A percentile compares a stretch with the other conserved stretches of the same genome.
Evolutionary conservation across 2,888 invertebrate genomes (phyloP).

Genomic region (Arenicola marina): DNA sequence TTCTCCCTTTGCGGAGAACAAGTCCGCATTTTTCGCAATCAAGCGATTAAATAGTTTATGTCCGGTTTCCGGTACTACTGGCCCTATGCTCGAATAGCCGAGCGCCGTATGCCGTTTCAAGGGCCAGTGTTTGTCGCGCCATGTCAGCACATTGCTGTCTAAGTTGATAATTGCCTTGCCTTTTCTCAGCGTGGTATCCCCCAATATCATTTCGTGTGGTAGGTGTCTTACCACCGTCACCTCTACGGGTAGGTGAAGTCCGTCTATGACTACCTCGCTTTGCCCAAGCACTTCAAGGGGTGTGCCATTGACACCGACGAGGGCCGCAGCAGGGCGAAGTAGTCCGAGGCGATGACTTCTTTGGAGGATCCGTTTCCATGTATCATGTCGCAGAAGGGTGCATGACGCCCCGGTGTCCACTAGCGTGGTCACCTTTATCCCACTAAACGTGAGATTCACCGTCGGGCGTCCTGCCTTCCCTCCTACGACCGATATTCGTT

Average conservation of each 20-base stretch:
- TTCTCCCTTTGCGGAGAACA: constrained; percentile 5
- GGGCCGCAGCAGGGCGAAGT: neutral
- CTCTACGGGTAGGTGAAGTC: neutral
- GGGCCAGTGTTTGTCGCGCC: neutral
- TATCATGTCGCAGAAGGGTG: constrained; percentile 1
- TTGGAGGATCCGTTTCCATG: neutral
- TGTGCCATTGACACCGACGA: neutral
- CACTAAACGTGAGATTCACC: neutral
- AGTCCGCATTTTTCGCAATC: neutral
- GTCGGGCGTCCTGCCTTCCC: neutral
- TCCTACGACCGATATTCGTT: neutral
- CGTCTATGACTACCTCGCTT: neutral
- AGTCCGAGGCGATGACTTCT: neutral
- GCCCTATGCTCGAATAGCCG: neutral
- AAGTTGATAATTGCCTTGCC: neutral
- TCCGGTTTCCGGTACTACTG: neutral
- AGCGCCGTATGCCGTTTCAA: neutral
- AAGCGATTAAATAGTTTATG: neutral
- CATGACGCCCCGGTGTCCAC: constrained; percentile 1
- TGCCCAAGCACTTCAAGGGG: neutral
- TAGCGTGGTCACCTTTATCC: neutral
- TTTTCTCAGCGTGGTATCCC: neutral
- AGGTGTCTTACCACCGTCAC: neutral
- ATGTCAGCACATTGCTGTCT: neutral
- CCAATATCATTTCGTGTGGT: neutral